Conservation (phyloP, 2,888 invertebrate genomes). For the Cosmopolites sordidus region DNA sequence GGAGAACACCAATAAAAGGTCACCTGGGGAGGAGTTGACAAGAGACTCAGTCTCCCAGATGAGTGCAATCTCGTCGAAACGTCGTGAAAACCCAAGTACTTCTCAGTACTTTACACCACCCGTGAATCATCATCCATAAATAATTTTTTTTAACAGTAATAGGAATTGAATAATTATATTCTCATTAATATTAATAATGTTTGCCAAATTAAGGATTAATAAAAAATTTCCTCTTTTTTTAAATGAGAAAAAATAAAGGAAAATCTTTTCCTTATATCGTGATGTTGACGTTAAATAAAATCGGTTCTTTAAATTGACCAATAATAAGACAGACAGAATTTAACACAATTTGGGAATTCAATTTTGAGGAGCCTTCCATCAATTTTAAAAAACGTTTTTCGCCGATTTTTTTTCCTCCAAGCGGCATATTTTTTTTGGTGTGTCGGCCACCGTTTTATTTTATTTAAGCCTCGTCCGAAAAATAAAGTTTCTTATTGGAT, state of each 20-base stretch:
- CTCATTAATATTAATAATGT: too few species aligned
- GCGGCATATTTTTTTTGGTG: conserved; percentile 12
- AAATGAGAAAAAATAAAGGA: background rate
- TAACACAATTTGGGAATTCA: conserved; percentile 17
- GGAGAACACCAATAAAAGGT: too few species aligned
- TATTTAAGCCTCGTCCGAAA: conserved; percentile 14
- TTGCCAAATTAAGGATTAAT: too few species aligned
- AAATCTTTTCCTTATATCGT: conserved; percentile 1
- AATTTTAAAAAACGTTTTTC: conserved; percentile 17
- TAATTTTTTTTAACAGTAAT: too few species aligned
- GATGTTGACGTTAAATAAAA: conserved; percentile 9
- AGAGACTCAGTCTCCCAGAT: too few species aligned
- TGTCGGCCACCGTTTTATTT: conserved; percentile 9
- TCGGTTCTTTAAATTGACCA: conserved; percentile 13
- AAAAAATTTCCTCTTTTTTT: too few species aligned
- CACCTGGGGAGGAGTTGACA: too few species aligned
- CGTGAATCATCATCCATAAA: too few species aligned
- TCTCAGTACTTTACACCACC: too few species aligned
- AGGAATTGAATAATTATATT: too few species aligned
- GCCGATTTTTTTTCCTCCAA: conserved; percentile 3
- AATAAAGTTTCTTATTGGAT: conserved; percentile 18
- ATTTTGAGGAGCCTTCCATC: conserved; percentile 15
- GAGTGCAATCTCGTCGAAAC: too few species aligned
- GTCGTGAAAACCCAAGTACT: too few species aligned
- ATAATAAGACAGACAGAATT: conserved; percentile 16